Conservation (phyloP, 2,888 invertebrate species). For the Drosophila tripunctata region DNA sequence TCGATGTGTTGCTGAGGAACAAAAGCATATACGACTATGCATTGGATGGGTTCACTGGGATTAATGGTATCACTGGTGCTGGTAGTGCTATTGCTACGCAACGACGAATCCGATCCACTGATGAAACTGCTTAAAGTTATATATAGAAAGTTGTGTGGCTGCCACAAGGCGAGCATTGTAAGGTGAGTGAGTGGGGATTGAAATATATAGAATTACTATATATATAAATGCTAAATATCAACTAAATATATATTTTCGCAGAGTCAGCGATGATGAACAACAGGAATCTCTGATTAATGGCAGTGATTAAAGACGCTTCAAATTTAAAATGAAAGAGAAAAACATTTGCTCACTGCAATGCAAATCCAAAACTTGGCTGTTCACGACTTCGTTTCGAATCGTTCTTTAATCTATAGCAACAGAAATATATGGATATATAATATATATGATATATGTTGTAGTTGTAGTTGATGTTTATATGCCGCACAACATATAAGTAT, state of each 20-base stretch:
- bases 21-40: conserved; percentile 88
- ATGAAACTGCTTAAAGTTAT: conserved; percentile 84
- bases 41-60: conserved; percentile 91
- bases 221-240: too few relatives aligned
- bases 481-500: conserved; percentile 55
- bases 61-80: conserved; percentile 86
- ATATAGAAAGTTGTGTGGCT: conserved; percentile 82
- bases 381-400: conserved; percentile 80
- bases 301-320: conserved; percentile 69
- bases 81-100: conserved; percentile 90
- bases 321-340: conserved; percentile 32
- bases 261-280: conserved; percentile 87
- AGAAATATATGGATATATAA: conserved; percentile 37
- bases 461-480: conserved; percentile 35
- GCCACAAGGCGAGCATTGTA: conserved; percentile 81
- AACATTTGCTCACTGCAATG: conserved; percentile 68
- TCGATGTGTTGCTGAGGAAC: conserved; percentile 90
- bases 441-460: conserved; percentile 6
- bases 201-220: too few relatives aligned
- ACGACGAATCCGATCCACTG: conserved; percentile 93
- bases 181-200: conserved; percentile 81
- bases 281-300: conserved; percentile 87
- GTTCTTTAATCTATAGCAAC: conserved; percentile 66
- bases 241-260: conserved; percentile 30
- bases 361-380: conserved; percentile 79